Evolutionary conservation across 2,888 invertebrate genomes (phyloP), one percentile per base, ranked within the genome.

Genomic region (Chorisops tibialis): DNA sequence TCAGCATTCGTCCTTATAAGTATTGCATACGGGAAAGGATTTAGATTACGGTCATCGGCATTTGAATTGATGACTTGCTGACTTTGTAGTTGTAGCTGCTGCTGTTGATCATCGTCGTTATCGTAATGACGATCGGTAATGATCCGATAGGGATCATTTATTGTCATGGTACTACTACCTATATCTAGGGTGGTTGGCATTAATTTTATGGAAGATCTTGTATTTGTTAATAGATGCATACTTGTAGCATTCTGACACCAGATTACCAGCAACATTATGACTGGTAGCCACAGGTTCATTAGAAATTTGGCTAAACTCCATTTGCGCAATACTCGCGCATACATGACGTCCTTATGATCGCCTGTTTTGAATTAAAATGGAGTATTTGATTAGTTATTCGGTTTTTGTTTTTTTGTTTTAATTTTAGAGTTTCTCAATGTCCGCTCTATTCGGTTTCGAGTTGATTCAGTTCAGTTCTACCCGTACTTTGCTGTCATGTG

Each of bases 271-370:
- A 77, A 72, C 71, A 76, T 74, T 70, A 73, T 69, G 70, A 70
- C 72, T 69, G 74, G 71, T 70, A 74, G 73, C 75, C 72, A 75
- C 77, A 75, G 72, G 72, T 74, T 76, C 76, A 78, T 76, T 74
- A 74, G 77, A 77, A 74, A 75, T 75, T 75, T 76, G 73, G 75
- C 75, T 73, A 76, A 74, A 78, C 76, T 79, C 77, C 79, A 79
- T 79, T 78, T 79, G 79, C 79, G 79, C 79, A 79, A 74, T 74
- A 74, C 72, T 74, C 77, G 79, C 79, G 79, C 79, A 79, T 79
- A 74, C 79, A 79, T 79, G 79, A 76, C 79, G 79, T 79, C 75
- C 73, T 64, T 61, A 38, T 61, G 59, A 64, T 64, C 65, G 54
- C 67, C 65, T 47, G 48, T 38, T 45, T 58, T 51, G 12, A 16